Base-by-base conservation (phyloP, 2,797 vertebrate genomes). In the Lophotriccus pileatus region DNA sequence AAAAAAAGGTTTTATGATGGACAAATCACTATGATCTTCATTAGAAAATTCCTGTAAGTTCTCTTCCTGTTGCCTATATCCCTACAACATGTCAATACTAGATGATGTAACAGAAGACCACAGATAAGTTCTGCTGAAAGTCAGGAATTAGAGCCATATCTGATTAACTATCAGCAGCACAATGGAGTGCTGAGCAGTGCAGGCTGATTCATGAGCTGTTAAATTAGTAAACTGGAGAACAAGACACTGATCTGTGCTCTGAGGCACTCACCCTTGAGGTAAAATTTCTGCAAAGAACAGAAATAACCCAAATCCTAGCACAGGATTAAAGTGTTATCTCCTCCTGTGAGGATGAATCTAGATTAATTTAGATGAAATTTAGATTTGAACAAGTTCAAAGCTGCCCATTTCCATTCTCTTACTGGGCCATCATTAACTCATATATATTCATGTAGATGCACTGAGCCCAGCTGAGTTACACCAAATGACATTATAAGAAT, bases 121-220 rank as follows among this genome's bases (percentile, higher is more conserved):
- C 84, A 90, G 84, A 89, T 75, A 96, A 95, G 69, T 96, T 96
- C 90, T 96, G 96, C 95, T 97, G 90, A 90, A 97, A 95, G 62
- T 83, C 90, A 92, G 91, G 96, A 96, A 97, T 95, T 95, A 93
- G 86, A 96, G 67, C 88, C 75, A 44, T 95, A 96, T 87, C 96
- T 97, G 94, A 97, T 96, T 95, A 97, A 98, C 96, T 97, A 97
- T 84, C 93, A 96, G 92, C 93, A 96, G 86, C 80, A 87, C 64
- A 86, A 12, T 5, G 74, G 88, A 95, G 84, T 94, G 95, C 96
- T 97, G 96, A 97, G 94, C 47, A 34, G 67, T 69, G 90, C 92
- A 97, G 91, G 95, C 96, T 96, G 95, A 95, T 95, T 92, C 95
- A 92, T 76, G 92, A 97, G 92, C 96, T 95, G 81, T 94, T 96